Conservation (phyloP, 1,140 invertebrate species). For the Akabosia matsudoensis region DNA sequence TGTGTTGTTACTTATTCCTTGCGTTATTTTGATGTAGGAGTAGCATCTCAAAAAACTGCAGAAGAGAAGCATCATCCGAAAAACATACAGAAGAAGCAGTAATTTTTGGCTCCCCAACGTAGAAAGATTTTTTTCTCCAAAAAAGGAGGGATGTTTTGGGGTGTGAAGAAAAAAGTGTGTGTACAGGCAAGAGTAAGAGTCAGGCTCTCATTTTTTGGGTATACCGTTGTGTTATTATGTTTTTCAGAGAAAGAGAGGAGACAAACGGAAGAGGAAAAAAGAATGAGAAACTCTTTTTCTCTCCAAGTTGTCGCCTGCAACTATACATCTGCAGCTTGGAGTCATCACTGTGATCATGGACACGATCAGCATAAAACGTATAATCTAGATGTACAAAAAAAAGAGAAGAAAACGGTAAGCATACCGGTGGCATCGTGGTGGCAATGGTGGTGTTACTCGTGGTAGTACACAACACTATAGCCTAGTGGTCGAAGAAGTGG, state of each 20-base stretch:
- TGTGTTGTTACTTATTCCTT: background rate
- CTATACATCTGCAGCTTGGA: background rate
- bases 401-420: background rate
- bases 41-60: background rate
- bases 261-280: background rate
- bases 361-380: background rate
- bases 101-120: conserved; percentile 15
- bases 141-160: conserved; percentile 41
- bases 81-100: background rate
- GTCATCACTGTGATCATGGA: background rate
- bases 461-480: conserved; percentile 15
- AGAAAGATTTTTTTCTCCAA: conserved; percentile 15
- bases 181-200: background rate
- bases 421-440: background rate
- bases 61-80: background rate
- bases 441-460: background rate
- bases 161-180: conserved; percentile 41
- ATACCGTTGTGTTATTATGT: background rate
- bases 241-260: background rate
- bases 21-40: background rate
- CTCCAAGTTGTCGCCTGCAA: background rate
- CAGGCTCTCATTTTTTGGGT: background rate
- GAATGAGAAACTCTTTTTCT: background rate
- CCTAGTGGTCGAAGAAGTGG: background rate
- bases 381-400: conserved; percentile 21